Conservation (phyloP, 2,888 invertebrate species). For the Sabatieria punctata region DNA sequence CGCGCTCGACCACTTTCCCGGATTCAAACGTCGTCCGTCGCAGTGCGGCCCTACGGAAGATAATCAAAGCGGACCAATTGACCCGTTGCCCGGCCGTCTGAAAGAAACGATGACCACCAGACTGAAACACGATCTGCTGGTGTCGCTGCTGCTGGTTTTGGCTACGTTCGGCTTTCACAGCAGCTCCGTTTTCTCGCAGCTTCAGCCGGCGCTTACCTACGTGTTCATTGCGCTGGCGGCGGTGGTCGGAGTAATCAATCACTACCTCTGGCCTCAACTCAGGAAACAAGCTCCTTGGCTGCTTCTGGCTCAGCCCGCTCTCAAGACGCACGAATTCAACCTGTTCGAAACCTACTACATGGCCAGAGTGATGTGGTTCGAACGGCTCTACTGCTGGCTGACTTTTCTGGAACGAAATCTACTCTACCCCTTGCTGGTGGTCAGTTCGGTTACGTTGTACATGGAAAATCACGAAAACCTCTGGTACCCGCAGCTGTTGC, state of each 20-base stretch:
- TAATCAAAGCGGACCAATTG: constrained; percentile 4
- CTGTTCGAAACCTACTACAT: constrained; percentile 20
- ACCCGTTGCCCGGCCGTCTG: constrained; percentile 15
- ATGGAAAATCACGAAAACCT: constrained; percentile 4
- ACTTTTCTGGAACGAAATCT: constrained; percentile 78
- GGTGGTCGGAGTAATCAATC: constrained; percentile 66
- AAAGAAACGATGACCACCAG: constrained; percentile 10
- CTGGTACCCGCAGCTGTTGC: constrained; percentile 11
- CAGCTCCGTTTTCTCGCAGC: constrained; percentile 70
- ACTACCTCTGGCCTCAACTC: constrained; percentile 80
- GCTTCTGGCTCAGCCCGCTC: constrained; percentile 69
- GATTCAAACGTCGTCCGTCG: neutral
- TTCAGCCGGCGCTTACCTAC: constrained; percentile 35
- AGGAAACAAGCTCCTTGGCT: constrained; percentile 92
- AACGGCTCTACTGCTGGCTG: constrained; percentile 70
- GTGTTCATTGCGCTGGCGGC: constrained; percentile 64
- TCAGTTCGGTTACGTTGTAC: constrained; percentile 65
- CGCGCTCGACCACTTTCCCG: neutral
- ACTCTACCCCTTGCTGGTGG: constrained; percentile 71
- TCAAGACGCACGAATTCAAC: constrained; percentile 41
- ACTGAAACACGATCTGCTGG: constrained; percentile 14
- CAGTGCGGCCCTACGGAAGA: constrained; percentile 4
- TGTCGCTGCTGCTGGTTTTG: constrained; percentile 41
- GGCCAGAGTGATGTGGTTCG: constrained; percentile 84
- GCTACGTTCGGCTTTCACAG: constrained; percentile 80